Conservation (phyloP, 1,140 invertebrate species). For the Marisa cornuarietis region DNA sequence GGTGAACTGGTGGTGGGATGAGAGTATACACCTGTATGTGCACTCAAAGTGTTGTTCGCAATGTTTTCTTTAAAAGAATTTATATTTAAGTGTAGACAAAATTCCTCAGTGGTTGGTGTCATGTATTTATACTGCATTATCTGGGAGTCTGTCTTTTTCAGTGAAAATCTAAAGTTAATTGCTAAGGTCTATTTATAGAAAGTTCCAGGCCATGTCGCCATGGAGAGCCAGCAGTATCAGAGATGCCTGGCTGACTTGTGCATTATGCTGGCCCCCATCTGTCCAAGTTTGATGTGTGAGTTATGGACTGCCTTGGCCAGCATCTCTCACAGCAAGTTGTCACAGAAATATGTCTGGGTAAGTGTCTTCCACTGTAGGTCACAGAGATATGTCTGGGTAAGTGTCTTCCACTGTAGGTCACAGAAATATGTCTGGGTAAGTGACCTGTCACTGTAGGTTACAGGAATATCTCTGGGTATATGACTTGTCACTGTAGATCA, state of each 20-base stretch:
- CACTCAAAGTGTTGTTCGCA: too few species aligned
- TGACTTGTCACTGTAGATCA: too few species aligned
- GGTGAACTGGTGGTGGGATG: too few species aligned
- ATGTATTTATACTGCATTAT: too few species aligned
- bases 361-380: neutral
- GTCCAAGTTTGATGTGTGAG: constrained; percentile 90
- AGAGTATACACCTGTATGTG: too few species aligned
- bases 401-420: neutral
- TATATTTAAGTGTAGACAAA: too few species aligned
- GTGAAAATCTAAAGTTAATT: too few species aligned
- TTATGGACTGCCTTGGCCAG: constrained; percentile 83
- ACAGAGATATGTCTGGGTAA: neutral
- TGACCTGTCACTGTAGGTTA: neutral
- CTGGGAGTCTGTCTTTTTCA: too few species aligned
- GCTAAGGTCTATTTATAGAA: constrained; percentile 37
- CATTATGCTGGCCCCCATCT: constrained; percentile 86
- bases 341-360: constrained; percentile 37
- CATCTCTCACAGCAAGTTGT: constrained; percentile 25
- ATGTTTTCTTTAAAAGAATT: too few species aligned
- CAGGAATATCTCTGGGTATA: neutral
- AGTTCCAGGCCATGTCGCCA: constrained; percentile 59
- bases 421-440: neutral
- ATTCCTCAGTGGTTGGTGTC: too few species aligned
- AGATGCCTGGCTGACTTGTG: constrained; percentile 79
- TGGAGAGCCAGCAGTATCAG: constrained; percentile 77